A percentile compares a stretch with the other conserved stretches of the same genome.
phyloP scores from a whole-genome alignment of 2,113 vertebrate species.

The Synchiropus splendidus region DNA sequence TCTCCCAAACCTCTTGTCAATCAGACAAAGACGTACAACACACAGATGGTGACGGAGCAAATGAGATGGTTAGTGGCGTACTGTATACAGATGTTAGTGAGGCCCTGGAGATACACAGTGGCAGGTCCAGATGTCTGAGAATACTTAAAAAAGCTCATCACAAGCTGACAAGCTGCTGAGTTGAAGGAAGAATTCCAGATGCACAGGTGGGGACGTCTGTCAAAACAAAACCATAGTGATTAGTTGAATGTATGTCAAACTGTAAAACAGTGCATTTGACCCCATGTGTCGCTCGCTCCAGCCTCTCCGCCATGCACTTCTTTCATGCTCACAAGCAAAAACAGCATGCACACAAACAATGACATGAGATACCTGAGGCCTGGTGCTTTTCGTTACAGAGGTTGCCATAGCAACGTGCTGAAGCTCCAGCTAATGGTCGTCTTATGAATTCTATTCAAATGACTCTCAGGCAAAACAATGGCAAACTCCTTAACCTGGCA shows the following conservation, averaged over 20 bases:
- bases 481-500: conserved; percentile 16
- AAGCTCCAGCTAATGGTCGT: conserved; percentile 47
- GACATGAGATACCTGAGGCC: conserved; percentile 28
- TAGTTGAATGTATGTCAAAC: too few relatives aligned
- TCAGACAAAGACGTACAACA: conserved; percentile 2
- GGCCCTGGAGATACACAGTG: conserved; percentile 22
- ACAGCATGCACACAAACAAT: neutral
- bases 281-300: neutral
- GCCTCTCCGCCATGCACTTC: neutral
- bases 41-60: conserved; percentile 25
- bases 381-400: too few relatives aligned
- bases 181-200: neutral
- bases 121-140: conserved; percentile 37
- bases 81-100: conserved; percentile 36
- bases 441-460: conserved; percentile 51
- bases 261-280: neutral
- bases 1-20: conserved; percentile 11
- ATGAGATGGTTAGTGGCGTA: conserved; percentile 8
- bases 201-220: neutral
- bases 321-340: neutral
- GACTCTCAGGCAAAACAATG: conserved; percentile 32
- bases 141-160: conserved; percentile 7
- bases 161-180: neutral
- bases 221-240: too few relatives aligned
- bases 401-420: conserved; percentile 48